Percentiles rank a stretch among this genome's conserved stretches.
phyloP scores from a whole-genome alignment of 2,888 invertebrate genomes.

The Pyrgus malvae region DNA sequence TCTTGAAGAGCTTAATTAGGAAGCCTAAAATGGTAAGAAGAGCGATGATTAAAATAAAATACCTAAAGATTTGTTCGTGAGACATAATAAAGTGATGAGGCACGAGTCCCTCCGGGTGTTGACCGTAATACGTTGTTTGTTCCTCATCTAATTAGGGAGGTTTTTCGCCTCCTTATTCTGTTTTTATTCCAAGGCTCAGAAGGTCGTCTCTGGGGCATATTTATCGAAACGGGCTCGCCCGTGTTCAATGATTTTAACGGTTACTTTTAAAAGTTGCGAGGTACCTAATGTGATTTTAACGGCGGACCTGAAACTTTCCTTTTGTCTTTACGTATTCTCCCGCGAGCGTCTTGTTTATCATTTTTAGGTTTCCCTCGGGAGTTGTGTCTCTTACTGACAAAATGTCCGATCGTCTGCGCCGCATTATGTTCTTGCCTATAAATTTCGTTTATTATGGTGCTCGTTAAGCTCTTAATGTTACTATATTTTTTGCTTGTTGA shows the following conservation, averaged over 20 bases:
- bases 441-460: neutral
- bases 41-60: conserved; percentile 44
- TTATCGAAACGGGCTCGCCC: conserved; percentile 23
- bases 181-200: conserved; percentile 51
- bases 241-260: conserved; percentile 31
- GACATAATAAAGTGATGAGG: conserved; percentile 47
- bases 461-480: neutral
- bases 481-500: no score
- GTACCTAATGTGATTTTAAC: conserved; percentile 19
- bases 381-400: neutral
- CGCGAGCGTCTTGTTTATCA: conserved; percentile 15
- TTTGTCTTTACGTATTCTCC: conserved; percentile 14
- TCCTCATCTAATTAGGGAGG: conserved; percentile 64
- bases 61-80: conserved; percentile 44
- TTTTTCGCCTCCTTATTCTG: conserved; percentile 54
- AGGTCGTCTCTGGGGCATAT: conserved; percentile 13
- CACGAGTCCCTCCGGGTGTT: conserved; percentile 44
- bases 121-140: conserved; percentile 65
- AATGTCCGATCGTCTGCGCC: conserved; percentile 1
- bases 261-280: conserved; percentile 22
- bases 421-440: neutral
- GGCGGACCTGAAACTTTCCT: conserved; percentile 14
- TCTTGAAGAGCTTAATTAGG: conserved; percentile 25
- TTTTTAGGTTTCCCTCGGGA: conserved; percentile 2
- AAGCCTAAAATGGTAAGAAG: conserved; percentile 27